These are phyloP conservation scores for Melinaea marsaeus DNA, from an alignment of 2,888 invertebrate species.

Conservation along the genomic window DNA sequence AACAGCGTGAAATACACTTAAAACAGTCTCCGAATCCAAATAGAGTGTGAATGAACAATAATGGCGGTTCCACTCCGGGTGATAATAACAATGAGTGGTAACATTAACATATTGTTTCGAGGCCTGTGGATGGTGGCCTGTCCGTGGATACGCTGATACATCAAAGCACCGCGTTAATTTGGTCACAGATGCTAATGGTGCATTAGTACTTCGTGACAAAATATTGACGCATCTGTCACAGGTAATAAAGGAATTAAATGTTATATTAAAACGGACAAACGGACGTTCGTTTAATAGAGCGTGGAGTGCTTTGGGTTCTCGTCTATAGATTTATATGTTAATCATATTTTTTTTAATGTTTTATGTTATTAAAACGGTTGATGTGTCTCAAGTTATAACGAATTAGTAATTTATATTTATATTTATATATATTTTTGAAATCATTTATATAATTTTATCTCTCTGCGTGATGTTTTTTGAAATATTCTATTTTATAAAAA, in stretches of 20 bases:
- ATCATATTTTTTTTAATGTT: no score
- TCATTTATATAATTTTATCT: no score
- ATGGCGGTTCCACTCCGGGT: conserved; percentile 11
- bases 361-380: no score
- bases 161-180: conserved; percentile 68
- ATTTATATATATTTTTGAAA: no score
- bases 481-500: no score
- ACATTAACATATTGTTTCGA: conserved; percentile 45
- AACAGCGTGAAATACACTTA: no score
- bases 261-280: conserved; percentile 45
- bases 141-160: conserved; percentile 41
- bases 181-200: conserved; percentile 69
- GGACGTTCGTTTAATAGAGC: conserved; percentile 60
- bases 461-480: no score
- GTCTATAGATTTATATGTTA: conserved; percentile 20
- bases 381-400: no score
- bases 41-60: not conserved
- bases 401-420: no score
- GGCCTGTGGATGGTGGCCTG: conserved; percentile 44
- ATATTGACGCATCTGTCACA: conserved; percentile 65
- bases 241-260: conserved; percentile 62
- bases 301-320: conserved; percentile 46
- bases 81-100: conserved; percentile 17
- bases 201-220: conserved; percentile 76
- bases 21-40: not conserved